A percentile compares a stretch with the other conserved stretches of the same genome.
Conservation (phyloP, 2,888 invertebrate genomes). For the Stictocephala bisonia region DNA sequence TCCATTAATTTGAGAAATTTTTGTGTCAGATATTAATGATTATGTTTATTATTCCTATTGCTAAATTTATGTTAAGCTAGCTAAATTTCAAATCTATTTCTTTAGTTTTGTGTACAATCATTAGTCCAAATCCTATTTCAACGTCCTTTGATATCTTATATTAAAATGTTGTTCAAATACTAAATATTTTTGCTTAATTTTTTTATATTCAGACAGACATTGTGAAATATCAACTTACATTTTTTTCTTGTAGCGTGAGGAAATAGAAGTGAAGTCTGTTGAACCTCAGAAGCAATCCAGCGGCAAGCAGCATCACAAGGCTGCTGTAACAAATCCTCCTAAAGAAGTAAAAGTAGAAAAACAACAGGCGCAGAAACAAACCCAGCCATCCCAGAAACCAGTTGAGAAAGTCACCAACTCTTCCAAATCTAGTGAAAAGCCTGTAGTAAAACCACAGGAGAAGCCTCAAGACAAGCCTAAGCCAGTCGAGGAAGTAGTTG, state of each 20-base stretch:
- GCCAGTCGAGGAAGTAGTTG: conserved; percentile 39
- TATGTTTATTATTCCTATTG: no score
- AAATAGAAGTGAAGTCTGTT: conserved; percentile 12
- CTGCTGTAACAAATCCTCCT: conserved; percentile 2
- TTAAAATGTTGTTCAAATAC: not conserved
- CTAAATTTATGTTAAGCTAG: no score
- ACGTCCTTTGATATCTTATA: not conserved
- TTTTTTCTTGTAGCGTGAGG: conserved; percentile 18
- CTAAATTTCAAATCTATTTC: no score
- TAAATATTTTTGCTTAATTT: not conserved
- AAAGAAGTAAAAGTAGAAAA: conserved; percentile 37
- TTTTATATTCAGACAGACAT: not conserved
- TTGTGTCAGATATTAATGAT: no score
- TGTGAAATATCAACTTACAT: no score
- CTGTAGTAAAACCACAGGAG: conserved; percentile 32
- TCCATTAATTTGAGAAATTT: no score
- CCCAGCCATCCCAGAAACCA: not conserved
- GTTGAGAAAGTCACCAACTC: not conserved
- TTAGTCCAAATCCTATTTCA: no score
- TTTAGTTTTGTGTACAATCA: no score
- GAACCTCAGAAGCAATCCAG: conserved; percentile 25
- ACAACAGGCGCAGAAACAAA: conserved; percentile 20
- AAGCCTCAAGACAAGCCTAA: conserved; percentile 30
- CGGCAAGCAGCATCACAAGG: conserved; percentile 28
- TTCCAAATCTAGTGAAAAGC: not conserved